phyloP scores from a whole-genome alignment of 2,888 invertebrate species.

The Scelioninae gen. 1 region DNA sequence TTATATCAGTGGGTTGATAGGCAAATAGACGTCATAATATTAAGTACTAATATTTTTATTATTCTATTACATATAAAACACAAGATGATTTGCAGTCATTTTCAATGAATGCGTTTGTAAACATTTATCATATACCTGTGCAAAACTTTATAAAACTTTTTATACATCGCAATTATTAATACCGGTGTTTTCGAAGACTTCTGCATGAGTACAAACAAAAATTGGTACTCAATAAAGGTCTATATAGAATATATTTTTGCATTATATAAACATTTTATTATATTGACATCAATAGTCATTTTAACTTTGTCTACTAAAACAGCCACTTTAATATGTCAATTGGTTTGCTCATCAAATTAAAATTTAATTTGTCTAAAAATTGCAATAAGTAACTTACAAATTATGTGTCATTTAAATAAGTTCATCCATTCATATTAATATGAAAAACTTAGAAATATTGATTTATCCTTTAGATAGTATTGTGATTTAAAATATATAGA shows the following conservation, averaged over 20 bases:
- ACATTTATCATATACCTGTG: constrained; percentile 49
- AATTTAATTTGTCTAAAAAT: too few species aligned
- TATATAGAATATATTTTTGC: constrained; percentile 61
- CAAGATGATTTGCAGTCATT: constrained; percentile 40
- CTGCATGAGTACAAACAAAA: constrained; percentile 24
- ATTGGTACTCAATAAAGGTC: constrained; percentile 44
- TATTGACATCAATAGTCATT: constrained; percentile 39
- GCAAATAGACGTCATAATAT: too few species aligned
- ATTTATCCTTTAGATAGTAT: too few species aligned
- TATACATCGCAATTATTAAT: constrained; percentile 35
- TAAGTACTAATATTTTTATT: constrained; percentile 53
- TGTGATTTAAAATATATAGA: too few species aligned
- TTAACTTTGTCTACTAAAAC: constrained; percentile 5
- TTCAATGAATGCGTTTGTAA: constrained; percentile 33
- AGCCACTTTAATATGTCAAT: constrained; percentile 3
- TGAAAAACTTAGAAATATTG: too few species aligned
- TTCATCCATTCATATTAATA: too few species aligned
- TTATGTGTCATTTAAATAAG: too few species aligned
- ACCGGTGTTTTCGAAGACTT: constrained; percentile 34
- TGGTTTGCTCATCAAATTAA: too few species aligned
- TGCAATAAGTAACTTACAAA: too few species aligned
- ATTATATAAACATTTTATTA: constrained; percentile 42
- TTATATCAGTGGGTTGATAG: too few species aligned
- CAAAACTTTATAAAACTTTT: constrained; percentile 58
- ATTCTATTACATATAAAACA: constrained; percentile 54